A percentile compares a stretch with the other conserved stretches of the same genome.
phyloP scores from a whole-genome alignment of 2,113 vertebrate genomes.

The Proteles cristata region DNA sequence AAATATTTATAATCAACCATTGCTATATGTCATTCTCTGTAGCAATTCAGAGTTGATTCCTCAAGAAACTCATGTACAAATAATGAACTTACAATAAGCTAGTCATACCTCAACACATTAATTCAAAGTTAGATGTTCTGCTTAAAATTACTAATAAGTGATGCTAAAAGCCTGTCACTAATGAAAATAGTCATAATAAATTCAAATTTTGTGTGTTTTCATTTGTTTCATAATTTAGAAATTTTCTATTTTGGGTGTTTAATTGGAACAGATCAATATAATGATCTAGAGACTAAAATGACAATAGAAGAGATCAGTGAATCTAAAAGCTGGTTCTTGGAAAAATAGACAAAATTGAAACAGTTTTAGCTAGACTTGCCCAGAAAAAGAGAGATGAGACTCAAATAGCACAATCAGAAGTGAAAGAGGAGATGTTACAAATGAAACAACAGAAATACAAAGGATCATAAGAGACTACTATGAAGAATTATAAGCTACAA shows the following conservation, averaged over 20 bases:
- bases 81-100: background rate
- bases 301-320: background rate
- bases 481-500: background rate
- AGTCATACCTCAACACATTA: background rate
- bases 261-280: background rate
- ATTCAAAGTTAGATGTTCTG: background rate
- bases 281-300: background rate
- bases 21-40: background rate
- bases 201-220: background rate
- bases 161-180: background rate
- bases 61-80: background rate
- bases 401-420: background rate
- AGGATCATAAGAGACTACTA: background rate
- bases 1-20: slow-evolving; percentile 10
- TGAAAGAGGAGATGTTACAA: background rate
- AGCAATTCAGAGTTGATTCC: background rate
- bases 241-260: background rate
- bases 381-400: background rate
- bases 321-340: background rate
- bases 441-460: background rate
- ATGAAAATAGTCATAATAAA: background rate
- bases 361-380: background rate
- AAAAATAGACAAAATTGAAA: background rate
- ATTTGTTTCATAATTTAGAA: background rate
- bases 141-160: background rate